Base-by-base conservation (phyloP, 2,113 vertebrate genomes). In the Cromileptes altivelis region DNA sequence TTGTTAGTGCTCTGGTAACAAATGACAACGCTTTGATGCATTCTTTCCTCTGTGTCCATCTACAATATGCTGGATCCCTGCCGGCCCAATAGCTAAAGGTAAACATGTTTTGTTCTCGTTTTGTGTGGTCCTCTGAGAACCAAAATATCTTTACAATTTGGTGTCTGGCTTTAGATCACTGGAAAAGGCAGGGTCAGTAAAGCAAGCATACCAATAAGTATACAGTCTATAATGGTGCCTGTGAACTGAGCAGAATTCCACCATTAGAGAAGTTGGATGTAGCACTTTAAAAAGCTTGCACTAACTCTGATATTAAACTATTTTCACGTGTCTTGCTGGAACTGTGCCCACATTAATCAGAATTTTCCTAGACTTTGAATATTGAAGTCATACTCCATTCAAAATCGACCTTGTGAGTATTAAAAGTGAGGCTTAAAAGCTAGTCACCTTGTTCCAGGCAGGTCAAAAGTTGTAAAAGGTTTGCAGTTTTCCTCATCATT, bases 31-130 rank as follows among this genome's bases (percentile, higher is more conserved):
- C 60, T 77, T 33, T 82, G 53, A 77, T 81, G 81, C 74, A 81
- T 89, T 91, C 75, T 91, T 87, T 80, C 69, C 68, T 58, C 50
- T 49, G n/a, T 78, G 81, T 71, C 75, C 57, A 65, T 65, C 55
- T 61, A 71, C 67, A 80, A 64, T 73, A 80, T 37, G 40, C 45
- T 56, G 19, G n/a, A 61, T 73, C 37, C 60, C 27, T 64, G 52
- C 71, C 81, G 80, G 79, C 63, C 71, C 37, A 70, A 78, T 80
- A 62, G 74, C 45, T 73, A 42, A 86, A 85, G 62, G 70, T 81
- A 88, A 91, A 93, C 84, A 93, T 52, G 82, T 57, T 92, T 81
- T 87, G 64, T 64, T 88, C 73, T 87, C 55, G 73, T 83, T 89
- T 89, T 81, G 75, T 88, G 67, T 87, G 62, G 76, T 88, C 83